Base-by-base conservation (phyloP, 2,113 vertebrate species). In the Brienomyrus longianalis region DNA sequence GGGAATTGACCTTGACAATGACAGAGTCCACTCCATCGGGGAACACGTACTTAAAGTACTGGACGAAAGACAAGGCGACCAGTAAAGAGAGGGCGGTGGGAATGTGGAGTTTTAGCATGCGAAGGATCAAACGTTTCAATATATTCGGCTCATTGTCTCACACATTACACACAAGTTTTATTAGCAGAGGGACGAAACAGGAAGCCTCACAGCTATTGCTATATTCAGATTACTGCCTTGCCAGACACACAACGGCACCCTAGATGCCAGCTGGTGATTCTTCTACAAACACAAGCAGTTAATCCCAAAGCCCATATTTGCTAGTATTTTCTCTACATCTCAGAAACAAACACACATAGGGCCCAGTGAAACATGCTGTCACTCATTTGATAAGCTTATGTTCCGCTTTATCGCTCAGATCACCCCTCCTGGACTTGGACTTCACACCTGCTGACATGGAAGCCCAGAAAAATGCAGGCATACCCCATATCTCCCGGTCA, bases 31-130 rank as follows among this genome's bases (percentile, higher is more conserved):
- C 94, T 0, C 96, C 97, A 0, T 97, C 95, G 0, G 96, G 97
- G 90, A 99, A 99, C 93, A 95, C 94, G 0, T 99, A 99, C 94
- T 98, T 98, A 94, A 99, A 99, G 91, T 98, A 99, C 98, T 99
- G 93, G 86, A 10, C 5, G 52, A 8, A 80, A 70, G n/a, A 35
- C 2, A 59, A 88, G 19, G 50, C 43, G 0, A 84, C 45, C 9
- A 59, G 27, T 43, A 51, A 88, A 35, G 39, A 43, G 10, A 88
- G 31, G 4, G 70, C 1, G 50, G 13, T 54, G 13, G 43, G 19
- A 86, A 2, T 17, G 21, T 19, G 88, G 17, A 15, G 7, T 39
- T 17, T 77, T 17, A 77, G 70, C 35, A 19, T 13, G 66, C 35
- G 3, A 43, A 80, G 70, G 27, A 17, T 15, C 31, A 77, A 13